phyloP scores from a whole-genome alignment of 2,797 vertebrate species.

The Leucoraja ocellata region DNA sequence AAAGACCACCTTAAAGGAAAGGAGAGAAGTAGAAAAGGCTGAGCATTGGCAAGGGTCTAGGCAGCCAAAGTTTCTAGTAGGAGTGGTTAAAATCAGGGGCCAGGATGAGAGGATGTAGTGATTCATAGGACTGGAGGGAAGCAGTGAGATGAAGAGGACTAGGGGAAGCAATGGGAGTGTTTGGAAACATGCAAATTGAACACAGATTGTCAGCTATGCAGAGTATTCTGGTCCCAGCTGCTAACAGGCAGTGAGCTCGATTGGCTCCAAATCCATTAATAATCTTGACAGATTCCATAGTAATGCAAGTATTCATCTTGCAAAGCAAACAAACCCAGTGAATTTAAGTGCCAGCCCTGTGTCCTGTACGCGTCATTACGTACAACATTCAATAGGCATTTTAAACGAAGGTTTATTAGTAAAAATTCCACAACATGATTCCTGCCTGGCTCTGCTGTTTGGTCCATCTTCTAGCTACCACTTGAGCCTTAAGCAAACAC shows the following conservation, averaged over 20 bases:
- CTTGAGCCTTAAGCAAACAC: conserved; percentile 47
- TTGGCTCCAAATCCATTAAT: not conserved
- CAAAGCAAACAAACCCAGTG: conserved; percentile 24
- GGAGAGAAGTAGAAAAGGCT: too few relatives aligned
- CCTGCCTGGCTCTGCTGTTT: conserved; percentile 62
- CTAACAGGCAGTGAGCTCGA: not conserved
- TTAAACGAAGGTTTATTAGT: conserved; percentile 63
- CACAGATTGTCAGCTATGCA: not conserved
- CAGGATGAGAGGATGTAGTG: too few relatives aligned
- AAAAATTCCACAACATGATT: conserved; percentile 60
- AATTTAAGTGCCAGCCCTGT: not conserved
- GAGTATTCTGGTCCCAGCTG: not conserved
- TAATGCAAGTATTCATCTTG: not conserved
- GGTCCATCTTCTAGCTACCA: conserved; percentile 56
- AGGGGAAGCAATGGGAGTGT: too few relatives aligned
- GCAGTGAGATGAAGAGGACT: too few relatives aligned
- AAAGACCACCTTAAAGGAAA: too few relatives aligned
- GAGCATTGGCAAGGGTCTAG: too few relatives aligned
- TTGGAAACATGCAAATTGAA: not conserved
- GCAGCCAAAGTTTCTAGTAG: too few relatives aligned
- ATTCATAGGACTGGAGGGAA: too few relatives aligned
- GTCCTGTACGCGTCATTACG: conserved; percentile 52
- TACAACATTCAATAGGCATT: conserved; percentile 54
- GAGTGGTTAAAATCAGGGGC: too few relatives aligned
- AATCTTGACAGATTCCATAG: not conserved